phyloP scores from a whole-genome alignment of 2,113 vertebrate genomes.

The Aegotheles bennettii region DNA sequence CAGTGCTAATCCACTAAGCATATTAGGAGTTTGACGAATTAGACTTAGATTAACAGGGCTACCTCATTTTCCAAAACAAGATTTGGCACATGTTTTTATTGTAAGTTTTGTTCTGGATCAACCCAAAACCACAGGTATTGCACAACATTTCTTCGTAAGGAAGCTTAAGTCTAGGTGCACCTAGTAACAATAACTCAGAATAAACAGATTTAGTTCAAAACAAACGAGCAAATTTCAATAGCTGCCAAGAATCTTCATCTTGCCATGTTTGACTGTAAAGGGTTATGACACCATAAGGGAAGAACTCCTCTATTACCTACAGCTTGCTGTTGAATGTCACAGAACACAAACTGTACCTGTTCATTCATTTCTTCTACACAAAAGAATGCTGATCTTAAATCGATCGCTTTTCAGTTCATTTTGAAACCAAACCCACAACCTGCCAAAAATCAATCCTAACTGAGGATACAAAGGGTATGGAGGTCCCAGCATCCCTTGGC shows the following conservation, averaged over 20 bases:
- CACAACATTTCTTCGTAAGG: neutral
- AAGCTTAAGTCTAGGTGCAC: neutral
- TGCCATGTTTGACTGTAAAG: neutral
- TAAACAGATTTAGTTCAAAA: neutral
- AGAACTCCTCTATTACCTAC: neutral
- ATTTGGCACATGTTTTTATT: neutral
- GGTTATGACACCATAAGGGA: neutral
- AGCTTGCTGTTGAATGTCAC: neutral
- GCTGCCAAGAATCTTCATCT: neutral
- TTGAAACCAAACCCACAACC: neutral
- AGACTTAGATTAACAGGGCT: constrained; percentile 45
- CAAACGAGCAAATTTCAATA: neutral
- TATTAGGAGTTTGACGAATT: constrained; percentile 34
- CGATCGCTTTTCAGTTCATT: neutral
- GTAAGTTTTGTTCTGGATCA: neutral
- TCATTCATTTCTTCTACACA: neutral
- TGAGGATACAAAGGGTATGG: neutral
- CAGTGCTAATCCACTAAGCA: constrained; percentile 61
- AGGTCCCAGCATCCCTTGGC: neutral
- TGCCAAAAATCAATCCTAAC: neutral
- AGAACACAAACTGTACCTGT: neutral
- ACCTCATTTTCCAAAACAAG: constrained; percentile 53
- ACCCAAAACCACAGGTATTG: neutral
- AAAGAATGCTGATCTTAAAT: rapidly evolving
- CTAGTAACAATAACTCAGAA: neutral